phyloP scores from a whole-genome alignment of 2,797 vertebrate genomes.

The Enteromius afrohamiltoni region DNA sequence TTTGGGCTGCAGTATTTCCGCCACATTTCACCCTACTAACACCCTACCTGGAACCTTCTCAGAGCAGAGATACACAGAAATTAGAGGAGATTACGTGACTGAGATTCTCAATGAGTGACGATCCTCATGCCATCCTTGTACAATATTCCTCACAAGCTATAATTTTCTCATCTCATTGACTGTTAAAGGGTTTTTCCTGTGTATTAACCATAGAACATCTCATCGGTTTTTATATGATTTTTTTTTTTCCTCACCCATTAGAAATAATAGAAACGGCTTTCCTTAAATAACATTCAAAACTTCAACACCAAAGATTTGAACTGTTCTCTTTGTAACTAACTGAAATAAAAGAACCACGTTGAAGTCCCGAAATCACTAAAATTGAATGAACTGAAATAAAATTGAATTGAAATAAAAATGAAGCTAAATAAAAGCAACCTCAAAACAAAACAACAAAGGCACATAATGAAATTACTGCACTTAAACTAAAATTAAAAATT shows the following conservation, averaged over 20 bases:
- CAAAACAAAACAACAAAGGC: neutral
- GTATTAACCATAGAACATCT: slow-evolving; percentile 9
- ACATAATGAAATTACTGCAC: neutral
- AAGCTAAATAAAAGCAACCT: neutral
- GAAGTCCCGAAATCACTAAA: neutral
- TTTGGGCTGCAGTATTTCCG: slow-evolving; percentile 34
- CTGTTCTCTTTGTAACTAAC: neutral
- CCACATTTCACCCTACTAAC: slow-evolving; percentile 33
- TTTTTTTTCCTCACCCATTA: neutral
- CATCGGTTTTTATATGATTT: neutral
- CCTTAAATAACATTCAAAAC: neutral
- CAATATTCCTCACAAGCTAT: neutral
- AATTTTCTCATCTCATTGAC: neutral
- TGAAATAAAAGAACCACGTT: neutral
- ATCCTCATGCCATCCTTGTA: neutral
- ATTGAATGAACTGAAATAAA: neutral
- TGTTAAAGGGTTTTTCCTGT: neutral
- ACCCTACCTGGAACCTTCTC: slow-evolving; percentile 12
- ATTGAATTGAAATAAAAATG: neutral
- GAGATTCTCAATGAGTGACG: neutral
- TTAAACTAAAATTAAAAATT: neutral
- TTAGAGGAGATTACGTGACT: neutral
- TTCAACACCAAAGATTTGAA: neutral
- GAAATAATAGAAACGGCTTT: neutral
- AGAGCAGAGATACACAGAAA: slow-evolving; percentile 11